Percentiles rank a stretch among this genome's conserved stretches.
These are phyloP conservation scores for Thymelicus sylvestris DNA, from an alignment of 2,888 invertebrate species.

Conservation along the genomic window DNA sequence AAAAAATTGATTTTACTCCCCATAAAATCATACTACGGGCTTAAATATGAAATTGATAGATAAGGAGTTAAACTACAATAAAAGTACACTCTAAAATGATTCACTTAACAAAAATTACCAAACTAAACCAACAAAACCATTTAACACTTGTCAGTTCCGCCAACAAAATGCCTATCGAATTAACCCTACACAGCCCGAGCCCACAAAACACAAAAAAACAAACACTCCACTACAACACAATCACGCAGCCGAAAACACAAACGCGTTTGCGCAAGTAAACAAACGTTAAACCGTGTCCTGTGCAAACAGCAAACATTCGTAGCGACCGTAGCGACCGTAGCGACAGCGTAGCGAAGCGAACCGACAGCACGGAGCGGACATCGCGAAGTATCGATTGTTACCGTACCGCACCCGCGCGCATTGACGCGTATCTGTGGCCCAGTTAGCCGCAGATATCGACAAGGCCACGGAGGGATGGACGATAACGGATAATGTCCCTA, in stretches of 20 bases:
- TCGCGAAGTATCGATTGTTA: slow-evolving; percentile 50
- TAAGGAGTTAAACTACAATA: too few relatives aligned
- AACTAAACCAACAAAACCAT: too few relatives aligned
- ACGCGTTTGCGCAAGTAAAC: slow-evolving; percentile 4
- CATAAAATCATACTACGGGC: too few relatives aligned
- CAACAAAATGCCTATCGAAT: neutral
- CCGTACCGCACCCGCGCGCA: neutral
- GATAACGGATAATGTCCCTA: neutral
- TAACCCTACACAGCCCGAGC: neutral
- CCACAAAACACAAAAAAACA: slow-evolving; percentile 43
- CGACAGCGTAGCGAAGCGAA: slow-evolving; percentile 1
- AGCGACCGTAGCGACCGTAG: too few relatives aligned
- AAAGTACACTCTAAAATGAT: too few relatives aligned
- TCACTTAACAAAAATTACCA: too few relatives aligned
- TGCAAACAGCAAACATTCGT: neutral
- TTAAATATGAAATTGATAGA: too few relatives aligned
- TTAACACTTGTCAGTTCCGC: too few relatives aligned
- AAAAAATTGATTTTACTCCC: too few relatives aligned
- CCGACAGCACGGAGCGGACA: slow-evolving; percentile 52
- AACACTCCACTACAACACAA: slow-evolving; percentile 3
- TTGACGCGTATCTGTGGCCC: slow-evolving; percentile 27
- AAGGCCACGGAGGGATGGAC: slow-evolving; percentile 2
- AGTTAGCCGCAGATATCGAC: slow-evolving; percentile 21
- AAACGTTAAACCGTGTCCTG: neutral
- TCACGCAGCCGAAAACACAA: slow-evolving; percentile 1